These are phyloP conservation scores for Ispidina lecontei DNA, from an alignment of 2,797 vertebrate species.

Conservation along the genomic window DNA sequence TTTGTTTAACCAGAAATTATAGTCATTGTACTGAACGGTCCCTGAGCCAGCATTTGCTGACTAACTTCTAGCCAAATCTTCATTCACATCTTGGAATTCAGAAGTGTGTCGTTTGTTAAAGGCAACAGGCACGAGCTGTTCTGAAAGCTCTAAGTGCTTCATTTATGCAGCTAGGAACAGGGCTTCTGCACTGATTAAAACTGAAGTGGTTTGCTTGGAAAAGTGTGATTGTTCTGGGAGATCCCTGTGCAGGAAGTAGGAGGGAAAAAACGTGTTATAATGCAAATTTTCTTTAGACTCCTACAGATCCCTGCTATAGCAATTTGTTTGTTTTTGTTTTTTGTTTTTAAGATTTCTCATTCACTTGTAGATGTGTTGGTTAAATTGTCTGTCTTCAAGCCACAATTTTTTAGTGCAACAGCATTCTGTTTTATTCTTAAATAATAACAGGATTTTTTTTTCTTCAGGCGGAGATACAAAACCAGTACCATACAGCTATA, in stretches of 20 bases:
- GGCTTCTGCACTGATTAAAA: background rate
- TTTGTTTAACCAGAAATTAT: background rate
- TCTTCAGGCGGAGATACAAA: background rate
- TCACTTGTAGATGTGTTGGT: slow-evolving; percentile 15
- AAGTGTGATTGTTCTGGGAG: slow-evolving; percentile 15
- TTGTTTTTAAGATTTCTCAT: slow-evolving; percentile 10
- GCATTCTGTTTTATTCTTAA: background rate
- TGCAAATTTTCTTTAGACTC: slow-evolving; percentile 53
- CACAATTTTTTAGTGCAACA: slow-evolving; percentile 29
- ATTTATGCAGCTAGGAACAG: background rate
- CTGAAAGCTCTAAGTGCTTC: background rate
- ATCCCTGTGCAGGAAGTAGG: slow-evolving; percentile 6
- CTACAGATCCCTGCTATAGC: slow-evolving; percentile 13
- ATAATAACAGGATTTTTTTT: background rate
- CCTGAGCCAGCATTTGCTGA: background rate
- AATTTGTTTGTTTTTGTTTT: slow-evolving; percentile 19
- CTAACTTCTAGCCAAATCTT: background rate
- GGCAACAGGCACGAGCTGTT: background rate
- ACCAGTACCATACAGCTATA: background rate
- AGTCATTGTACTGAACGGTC: background rate
- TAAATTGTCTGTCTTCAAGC: slow-evolving; percentile 4
- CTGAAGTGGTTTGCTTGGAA: background rate
- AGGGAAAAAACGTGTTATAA: slow-evolving; percentile 23
- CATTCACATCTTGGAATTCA: background rate
- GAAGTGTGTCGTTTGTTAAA: background rate